Percentiles rank a stretch among this genome's conserved stretches.
Conservation (phyloP, 2,888 invertebrate species). For the Acanthosepion pharaonis region DNA sequence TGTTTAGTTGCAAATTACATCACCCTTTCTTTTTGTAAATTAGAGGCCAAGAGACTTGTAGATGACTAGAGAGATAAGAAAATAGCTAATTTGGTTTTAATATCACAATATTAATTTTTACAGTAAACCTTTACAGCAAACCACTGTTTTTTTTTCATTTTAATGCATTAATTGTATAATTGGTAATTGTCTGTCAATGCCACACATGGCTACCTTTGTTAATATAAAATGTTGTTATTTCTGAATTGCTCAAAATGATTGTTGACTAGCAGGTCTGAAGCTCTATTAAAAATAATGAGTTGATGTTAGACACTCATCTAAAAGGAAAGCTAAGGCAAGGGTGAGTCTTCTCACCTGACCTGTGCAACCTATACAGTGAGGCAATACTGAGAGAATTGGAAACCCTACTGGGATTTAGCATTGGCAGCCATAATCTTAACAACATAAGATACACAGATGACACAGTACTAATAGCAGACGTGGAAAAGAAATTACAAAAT, state of each 20-base stretch:
- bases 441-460: too few relatives aligned
- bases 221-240: background rate
- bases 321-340: background rate
- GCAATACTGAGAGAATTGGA: too few relatives aligned
- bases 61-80: background rate
- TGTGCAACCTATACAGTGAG: too few relatives aligned
- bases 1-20: background rate
- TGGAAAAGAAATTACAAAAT: too few relatives aligned
- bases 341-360: too few relatives aligned
- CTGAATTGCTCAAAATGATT: background rate
- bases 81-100: too few relatives aligned
- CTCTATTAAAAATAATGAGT: background rate
- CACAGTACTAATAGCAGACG: too few relatives aligned
- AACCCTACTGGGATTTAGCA: too few relatives aligned
- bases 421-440: too few relatives aligned
- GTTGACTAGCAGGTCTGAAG: background rate
- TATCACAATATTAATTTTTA: background rate
- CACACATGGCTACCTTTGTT: background rate
- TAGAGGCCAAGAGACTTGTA: background rate
- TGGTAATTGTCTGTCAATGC: background rate
- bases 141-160: background rate
- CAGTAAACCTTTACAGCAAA: background rate
- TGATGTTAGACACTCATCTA: background rate
- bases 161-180: background rate
- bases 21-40: background rate